A percentile compares a stretch with the other conserved stretches of the same genome.
phyloP scores from a whole-genome alignment of 2,888 invertebrate species.

The Steromphala cineraria region DNA sequence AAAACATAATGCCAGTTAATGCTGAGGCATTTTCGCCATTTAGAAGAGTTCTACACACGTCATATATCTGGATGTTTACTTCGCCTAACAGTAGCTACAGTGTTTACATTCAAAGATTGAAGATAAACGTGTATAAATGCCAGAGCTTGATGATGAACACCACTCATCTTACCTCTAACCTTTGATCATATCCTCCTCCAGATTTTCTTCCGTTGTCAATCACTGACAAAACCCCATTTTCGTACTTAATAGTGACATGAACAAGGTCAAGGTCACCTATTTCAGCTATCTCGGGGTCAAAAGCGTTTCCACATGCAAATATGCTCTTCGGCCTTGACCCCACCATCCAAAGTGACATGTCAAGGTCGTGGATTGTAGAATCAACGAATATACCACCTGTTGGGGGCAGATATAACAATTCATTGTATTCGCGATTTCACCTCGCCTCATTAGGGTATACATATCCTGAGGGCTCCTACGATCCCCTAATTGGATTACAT shows the following conservation, averaged over 20 bases:
- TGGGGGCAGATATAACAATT: background rate
- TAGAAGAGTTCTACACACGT: too few relatives aligned
- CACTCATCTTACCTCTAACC: conserved; percentile 78
- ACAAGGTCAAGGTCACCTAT: conserved; percentile 82
- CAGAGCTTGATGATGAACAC: too few relatives aligned
- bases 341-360: conserved; percentile 81
- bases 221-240: conserved; percentile 80
- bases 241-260: conserved; percentile 79
- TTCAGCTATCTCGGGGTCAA: conserved; percentile 80
- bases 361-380: conserved; percentile 83
- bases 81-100: too few relatives aligned
- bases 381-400: conserved; percentile 83
- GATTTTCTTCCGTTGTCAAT: conserved; percentile 82
- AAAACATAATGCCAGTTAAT: too few relatives aligned
- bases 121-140: too few relatives aligned
- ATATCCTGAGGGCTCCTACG: too few relatives aligned
- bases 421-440: conserved; percentile 10
- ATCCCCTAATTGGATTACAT: too few relatives aligned
- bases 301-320: conserved; percentile 78
- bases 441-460: too few relatives aligned
- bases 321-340: conserved; percentile 81
- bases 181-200: conserved; percentile 82
- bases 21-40: too few relatives aligned
- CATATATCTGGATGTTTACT: too few relatives aligned
- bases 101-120: too few relatives aligned